Conservation (phyloP, 2,113 vertebrate genomes). For the Vanacampus margaritifer region DNA sequence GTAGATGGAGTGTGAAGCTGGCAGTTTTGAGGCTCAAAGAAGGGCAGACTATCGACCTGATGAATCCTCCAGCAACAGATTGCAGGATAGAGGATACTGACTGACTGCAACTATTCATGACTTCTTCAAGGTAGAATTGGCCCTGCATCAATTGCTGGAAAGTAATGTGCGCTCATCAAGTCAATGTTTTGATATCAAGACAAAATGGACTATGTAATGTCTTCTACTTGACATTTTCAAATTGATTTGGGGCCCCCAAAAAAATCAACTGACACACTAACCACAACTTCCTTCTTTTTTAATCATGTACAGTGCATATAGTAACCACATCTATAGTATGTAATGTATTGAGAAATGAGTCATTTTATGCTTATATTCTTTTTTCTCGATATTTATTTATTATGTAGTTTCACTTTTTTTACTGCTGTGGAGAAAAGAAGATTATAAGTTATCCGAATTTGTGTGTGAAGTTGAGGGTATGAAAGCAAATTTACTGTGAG, state of each 20-base stretch:
- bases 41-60: slow-evolving; percentile 33
- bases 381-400: neutral
- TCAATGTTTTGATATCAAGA: neutral
- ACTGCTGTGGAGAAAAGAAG: neutral
- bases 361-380: neutral
- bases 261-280: neutral
- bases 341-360: neutral
- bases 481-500: too few species aligned
- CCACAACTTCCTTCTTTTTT: neutral
- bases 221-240: neutral
- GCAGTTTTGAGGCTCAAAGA: slow-evolving; percentile 37
- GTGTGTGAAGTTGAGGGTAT: neutral
- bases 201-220: neutral
- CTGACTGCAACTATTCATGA: neutral
- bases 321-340: too few species aligned
- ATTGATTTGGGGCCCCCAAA: neutral
- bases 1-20: slow-evolving; percentile 47
- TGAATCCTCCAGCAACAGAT: slow-evolving; percentile 15
- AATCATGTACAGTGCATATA: neutral
- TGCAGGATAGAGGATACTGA: slow-evolving; percentile 5
- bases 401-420: neutral
- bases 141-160: neutral
- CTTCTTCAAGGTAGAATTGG: neutral
- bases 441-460: neutral
- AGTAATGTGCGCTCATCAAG: neutral